Percentiles rank a stretch among this genome's conserved stretches.
Evolutionary conservation across 2,888 invertebrate genomes (phyloP).

Genomic region (Aradus depressus): DNA sequence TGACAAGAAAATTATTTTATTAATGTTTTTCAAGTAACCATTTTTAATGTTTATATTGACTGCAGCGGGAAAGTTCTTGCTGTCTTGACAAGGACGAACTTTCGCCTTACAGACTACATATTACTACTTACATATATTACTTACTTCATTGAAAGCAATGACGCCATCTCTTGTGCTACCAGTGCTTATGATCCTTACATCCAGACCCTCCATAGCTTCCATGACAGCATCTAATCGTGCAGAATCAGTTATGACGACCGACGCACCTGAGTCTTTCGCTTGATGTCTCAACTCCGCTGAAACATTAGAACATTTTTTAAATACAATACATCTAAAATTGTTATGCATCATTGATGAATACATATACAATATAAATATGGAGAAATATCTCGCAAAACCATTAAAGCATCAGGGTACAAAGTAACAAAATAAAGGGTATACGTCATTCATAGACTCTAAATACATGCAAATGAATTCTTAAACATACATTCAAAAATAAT

Average conservation of each 20-base stretch:
- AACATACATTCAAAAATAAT: too few relatives aligned
- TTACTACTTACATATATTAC: not conserved
- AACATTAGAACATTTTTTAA: too few relatives aligned
- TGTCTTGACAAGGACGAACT: not conserved
- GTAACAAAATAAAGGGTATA: too few relatives aligned
- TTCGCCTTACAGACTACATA: too few relatives aligned
- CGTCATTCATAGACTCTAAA: too few relatives aligned
- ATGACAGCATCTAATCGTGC: conserved; percentile 7
- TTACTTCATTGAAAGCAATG: not conserved
- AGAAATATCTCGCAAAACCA: too few relatives aligned
- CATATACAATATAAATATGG: too few relatives aligned
- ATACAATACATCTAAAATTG: too few relatives aligned
- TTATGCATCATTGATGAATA: too few relatives aligned
- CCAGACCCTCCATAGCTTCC: conserved; percentile 12
- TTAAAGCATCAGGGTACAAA: too few relatives aligned
- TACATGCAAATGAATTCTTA: too few relatives aligned
- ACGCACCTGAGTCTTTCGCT: conserved; percentile 15
- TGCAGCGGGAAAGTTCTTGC: not conserved
- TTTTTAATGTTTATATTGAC: not conserved
- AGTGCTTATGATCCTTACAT: conserved; percentile 6
- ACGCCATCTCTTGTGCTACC: not conserved
- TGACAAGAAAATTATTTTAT: not conserved
- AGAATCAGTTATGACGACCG: conserved; percentile 9
- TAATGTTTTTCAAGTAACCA: not conserved
- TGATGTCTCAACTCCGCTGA: conserved; percentile 20